These are phyloP conservation scores for Aphidius ervi DNA, from an alignment of 1,140 invertebrate species.

Conservation along the genomic window DNA sequence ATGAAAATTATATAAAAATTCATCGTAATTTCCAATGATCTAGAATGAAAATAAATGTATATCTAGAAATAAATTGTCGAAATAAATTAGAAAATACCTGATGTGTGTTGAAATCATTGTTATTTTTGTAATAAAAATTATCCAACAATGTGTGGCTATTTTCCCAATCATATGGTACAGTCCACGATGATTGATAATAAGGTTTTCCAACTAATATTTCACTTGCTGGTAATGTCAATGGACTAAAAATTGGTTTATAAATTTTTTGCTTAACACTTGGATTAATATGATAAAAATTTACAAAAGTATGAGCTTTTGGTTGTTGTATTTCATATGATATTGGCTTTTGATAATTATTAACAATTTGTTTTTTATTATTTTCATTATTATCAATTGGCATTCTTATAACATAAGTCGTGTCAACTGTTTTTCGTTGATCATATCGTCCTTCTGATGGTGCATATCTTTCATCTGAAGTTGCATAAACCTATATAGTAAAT, in stretches of 20 bases:
- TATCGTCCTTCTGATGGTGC: slow-evolving; percentile 47
- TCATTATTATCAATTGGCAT: slow-evolving; percentile 31
- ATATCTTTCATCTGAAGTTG: slow-evolving; percentile 46
- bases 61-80: neutral
- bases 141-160: slow-evolving; percentile 30
- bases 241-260: slow-evolving; percentile 37
- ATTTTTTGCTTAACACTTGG: slow-evolving; percentile 22
- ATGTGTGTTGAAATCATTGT: slow-evolving; percentile 33
- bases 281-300: slow-evolving; percentile 22
- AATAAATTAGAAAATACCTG: slow-evolving; percentile 24
- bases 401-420: slow-evolving; percentile 52
- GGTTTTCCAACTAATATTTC: slow-evolving; percentile 23
- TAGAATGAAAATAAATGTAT: slow-evolving; percentile 13
- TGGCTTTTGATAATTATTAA: neutral
- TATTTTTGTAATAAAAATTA: slow-evolving; percentile 26
- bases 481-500: slow-evolving; percentile 35
- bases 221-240: slow-evolving; percentile 32
- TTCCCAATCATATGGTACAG: slow-evolving; percentile 33
- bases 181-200: slow-evolving; percentile 31
- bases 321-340: neutral
- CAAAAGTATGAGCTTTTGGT: slow-evolving; percentile 30
- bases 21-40: slow-evolving; percentile 36
- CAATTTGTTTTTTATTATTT: slow-evolving; percentile 13
- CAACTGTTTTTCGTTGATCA: slow-evolving; percentile 40
- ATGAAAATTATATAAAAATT: slow-evolving; percentile 34